phyloP scores from a whole-genome alignment of 2,888 invertebrate species.

The Leptogaster cylindrica region DNA sequence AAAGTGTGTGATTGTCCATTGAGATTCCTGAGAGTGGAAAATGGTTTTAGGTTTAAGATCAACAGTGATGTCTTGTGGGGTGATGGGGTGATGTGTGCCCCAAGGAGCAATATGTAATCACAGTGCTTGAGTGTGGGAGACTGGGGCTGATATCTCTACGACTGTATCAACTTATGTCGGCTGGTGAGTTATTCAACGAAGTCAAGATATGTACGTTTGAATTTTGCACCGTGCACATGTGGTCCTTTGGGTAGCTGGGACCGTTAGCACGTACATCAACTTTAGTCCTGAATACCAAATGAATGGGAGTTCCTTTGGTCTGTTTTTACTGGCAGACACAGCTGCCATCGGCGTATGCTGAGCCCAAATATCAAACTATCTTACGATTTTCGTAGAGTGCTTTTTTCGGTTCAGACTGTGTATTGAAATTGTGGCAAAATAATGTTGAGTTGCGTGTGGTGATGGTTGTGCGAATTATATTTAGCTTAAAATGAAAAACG shows the following conservation, averaged over 20 bases:
- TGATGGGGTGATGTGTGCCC: background rate
- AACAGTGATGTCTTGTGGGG: background rate
- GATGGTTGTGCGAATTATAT: slow-evolving; percentile 9
- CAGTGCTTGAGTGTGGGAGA: slow-evolving; percentile 7
- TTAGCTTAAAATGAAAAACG: background rate
- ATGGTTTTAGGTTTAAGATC: background rate
- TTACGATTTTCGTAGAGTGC: background rate
- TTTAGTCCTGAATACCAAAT: slow-evolving; percentile 8
- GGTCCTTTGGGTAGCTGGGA: background rate
- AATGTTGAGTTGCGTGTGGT: background rate
- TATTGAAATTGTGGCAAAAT: slow-evolving; percentile 1
- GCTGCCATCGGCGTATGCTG: background rate
- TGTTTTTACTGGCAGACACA: slow-evolving; percentile 16
- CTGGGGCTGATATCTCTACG: background rate
- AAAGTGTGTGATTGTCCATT: slow-evolving; percentile 26
- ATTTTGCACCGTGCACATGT: slow-evolving; percentile 14
- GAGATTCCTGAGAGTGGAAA: slow-evolving; percentile 23
- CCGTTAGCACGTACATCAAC: background rate
- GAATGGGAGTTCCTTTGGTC: background rate
- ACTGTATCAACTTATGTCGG: background rate
- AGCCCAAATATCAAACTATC: background rate
- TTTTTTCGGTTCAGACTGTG: background rate
- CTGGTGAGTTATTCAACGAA: background rate
- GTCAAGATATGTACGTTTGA: background rate
- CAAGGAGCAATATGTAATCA: slow-evolving; percentile 11